Evolutionary conservation across 1,140 invertebrate species (phyloP), one percentile per base, ranked within the genome.

Genomic region (Scaptodrosophila lebanonensis): DNA sequence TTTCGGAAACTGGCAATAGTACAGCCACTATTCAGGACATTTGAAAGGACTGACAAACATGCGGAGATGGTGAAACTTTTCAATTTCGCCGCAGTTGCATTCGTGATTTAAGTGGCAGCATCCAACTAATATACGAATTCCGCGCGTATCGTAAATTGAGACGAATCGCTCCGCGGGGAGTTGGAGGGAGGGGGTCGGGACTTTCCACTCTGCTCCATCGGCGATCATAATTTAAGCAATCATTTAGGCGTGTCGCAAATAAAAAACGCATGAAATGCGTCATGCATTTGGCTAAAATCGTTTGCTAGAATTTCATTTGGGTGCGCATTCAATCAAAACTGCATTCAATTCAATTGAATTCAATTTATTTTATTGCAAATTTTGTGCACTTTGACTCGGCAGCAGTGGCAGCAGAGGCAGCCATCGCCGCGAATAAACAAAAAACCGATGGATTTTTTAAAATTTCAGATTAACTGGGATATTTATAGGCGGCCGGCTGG

Each of bases 21-120:
- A 22, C 63, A 71, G 12, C 45, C 48, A 49, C 52, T 51, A 56
- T 72, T 73, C 68, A 82, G n/a, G n/a, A n/a, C n/a, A n/a, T 69
- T 77, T 77, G 72, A 82, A 73, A 73, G 60, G 49, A 51, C 57
- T 56, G 49, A 45, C 65, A 62, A 62, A 59, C 32, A 54, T 36
- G 9, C 15, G 11, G 29, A 32, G 39, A 47, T 59, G 20, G 50
- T 30, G 65, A 77, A 77, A 79, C 59, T 73, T 79, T 77, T 79
- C 68, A 73, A 73, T 77, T 77, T 66, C 36, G 52, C 52, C 71
- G 48, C 66, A 76, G 66, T 76, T 66, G 56, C 13, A 66, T 36
- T 54, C 53, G 68, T 77, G 75, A 77, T 77, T 77, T 79, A 77
- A 77, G 60, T 73, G 64, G 33, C n/a, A n/a, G n/a, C n/a, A n/a